Conservation (phyloP, 2,113 vertebrate genomes). For the Myanophis thanlyinensis region DNA sequence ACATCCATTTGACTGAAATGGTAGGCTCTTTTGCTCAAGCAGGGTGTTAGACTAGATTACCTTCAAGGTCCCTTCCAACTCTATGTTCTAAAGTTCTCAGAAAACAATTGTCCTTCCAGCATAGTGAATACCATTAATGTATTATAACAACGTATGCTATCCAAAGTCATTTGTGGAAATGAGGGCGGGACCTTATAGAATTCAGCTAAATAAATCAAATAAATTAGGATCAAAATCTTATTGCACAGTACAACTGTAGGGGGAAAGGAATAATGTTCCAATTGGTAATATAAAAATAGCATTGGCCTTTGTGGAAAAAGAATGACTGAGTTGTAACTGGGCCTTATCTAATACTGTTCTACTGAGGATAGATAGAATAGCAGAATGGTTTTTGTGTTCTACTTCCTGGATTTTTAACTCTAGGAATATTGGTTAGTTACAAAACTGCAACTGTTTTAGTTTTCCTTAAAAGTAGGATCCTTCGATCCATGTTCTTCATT, state of each 20-base stretch:
- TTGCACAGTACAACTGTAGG: not conserved
- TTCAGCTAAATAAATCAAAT: not conserved
- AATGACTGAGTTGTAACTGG: slow-evolving; percentile 8
- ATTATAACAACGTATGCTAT: not conserved
- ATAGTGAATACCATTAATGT: not conserved
- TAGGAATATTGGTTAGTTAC: slow-evolving; percentile 17
- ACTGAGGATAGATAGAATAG: slow-evolving; percentile 42
- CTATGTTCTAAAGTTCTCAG: not conserved
- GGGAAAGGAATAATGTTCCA: not conserved
- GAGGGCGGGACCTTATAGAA: not conserved
- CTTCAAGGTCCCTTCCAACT: too few relatives aligned
- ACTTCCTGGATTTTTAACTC: slow-evolving; percentile 52
- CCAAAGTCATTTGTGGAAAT: not conserved
- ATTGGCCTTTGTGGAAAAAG: not conserved
- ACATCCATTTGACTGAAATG: too few relatives aligned
- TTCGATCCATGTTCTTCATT: slow-evolving; percentile 57
- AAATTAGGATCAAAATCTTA: not conserved
- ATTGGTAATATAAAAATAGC: not conserved
- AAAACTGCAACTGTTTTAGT: slow-evolving; percentile 16
- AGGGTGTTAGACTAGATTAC: too few relatives aligned
- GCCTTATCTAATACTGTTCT: not conserved
- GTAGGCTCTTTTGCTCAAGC: too few relatives aligned
- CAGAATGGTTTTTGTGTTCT: slow-evolving; percentile 7
- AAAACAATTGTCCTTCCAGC: slow-evolving; percentile 8
- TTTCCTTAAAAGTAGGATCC: slow-evolving; percentile 46